Evolutionary conservation across 2,888 invertebrate genomes (phyloP).

Genomic region (Chrysomela aeneicollis): DNA sequence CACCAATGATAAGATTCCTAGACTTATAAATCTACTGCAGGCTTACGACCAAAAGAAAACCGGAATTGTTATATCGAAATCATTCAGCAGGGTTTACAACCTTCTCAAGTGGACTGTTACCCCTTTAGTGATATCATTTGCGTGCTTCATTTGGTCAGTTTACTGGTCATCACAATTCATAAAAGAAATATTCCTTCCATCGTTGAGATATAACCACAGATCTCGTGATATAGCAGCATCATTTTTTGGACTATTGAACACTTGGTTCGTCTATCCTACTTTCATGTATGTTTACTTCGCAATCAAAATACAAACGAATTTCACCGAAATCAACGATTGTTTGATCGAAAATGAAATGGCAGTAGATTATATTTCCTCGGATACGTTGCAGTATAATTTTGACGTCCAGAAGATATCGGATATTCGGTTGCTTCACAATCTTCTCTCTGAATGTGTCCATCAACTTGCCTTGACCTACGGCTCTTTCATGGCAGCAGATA

Average conservation of each 20-base stretch:
- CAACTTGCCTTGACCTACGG: slow-evolving; percentile 45
- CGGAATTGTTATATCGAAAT: slow-evolving; percentile 17
- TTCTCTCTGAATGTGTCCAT: slow-evolving; percentile 41
- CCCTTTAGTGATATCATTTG: slow-evolving; percentile 24
- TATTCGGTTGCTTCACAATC: slow-evolving; percentile 41
- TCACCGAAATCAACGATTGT: slow-evolving; percentile 38
- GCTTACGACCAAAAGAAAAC: slow-evolving; percentile 39
- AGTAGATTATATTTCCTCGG: slow-evolving; percentile 28
- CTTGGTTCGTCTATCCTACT: slow-evolving; percentile 44
- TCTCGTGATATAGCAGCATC: slow-evolving; percentile 21
- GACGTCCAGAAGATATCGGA: slow-evolving; percentile 37
- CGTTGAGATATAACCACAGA: not conserved
- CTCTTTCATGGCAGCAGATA: slow-evolving; percentile 46
- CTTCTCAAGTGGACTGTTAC: slow-evolving; percentile 27
- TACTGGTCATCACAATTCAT: slow-evolving; percentile 12
- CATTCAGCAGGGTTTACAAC: not conserved
- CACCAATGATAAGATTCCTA: slow-evolving; percentile 36
- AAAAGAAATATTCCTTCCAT: slow-evolving; percentile 9
- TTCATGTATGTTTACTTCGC: slow-evolving; percentile 46
- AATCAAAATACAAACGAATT: slow-evolving; percentile 34
- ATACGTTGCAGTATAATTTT: slow-evolving; percentile 23
- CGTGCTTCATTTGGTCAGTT: slow-evolving; percentile 11
- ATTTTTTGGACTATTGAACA: slow-evolving; percentile 43
- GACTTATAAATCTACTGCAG: slow-evolving; percentile 40
- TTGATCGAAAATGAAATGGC: slow-evolving; percentile 26